These are phyloP conservation scores for Antheraea pernyi DNA, from an alignment of 1,140 invertebrate genomes.

Conservation along the genomic window DNA sequence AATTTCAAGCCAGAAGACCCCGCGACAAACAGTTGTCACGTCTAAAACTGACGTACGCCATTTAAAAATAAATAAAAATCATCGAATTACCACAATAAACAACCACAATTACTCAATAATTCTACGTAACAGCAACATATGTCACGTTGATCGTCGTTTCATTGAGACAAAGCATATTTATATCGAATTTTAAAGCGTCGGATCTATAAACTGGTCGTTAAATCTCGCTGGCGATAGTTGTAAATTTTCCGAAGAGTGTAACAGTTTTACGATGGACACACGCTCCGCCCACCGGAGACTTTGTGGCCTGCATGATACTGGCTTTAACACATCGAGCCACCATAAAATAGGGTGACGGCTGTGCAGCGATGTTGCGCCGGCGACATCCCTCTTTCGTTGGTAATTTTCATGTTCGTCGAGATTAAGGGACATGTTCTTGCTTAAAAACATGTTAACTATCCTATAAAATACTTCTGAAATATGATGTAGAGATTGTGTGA, in stretches of 20 bases:
- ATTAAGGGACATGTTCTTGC: neutral
- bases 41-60: neutral
- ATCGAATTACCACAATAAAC: slow-evolving; percentile 14
- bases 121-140: slow-evolving; percentile 31
- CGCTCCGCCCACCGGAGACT: slow-evolving; percentile 65
- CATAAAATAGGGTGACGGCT: slow-evolving; percentile 49
- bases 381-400: neutral
- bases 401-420: neutral
- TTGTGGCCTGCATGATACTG: slow-evolving; percentile 50
- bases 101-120: slow-evolving; percentile 25
- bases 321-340: slow-evolving; percentile 55
- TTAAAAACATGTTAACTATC: neutral
- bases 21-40: neutral
- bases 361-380: slow-evolving; percentile 10
- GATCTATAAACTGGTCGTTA: slow-evolving; percentile 75
- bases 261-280: slow-evolving; percentile 66
- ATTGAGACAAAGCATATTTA: slow-evolving; percentile 64
- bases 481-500: neutral
- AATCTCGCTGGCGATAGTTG: slow-evolving; percentile 69
- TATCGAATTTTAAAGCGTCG: slow-evolving; percentile 65
- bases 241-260: slow-evolving; percentile 66
- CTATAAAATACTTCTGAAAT: neutral
- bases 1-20: neutral
- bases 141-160: slow-evolving; percentile 39
- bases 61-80: slow-evolving; percentile 7